These are phyloP conservation scores for Brachymystax lenok DNA, from an alignment of 2,797 vertebrate genomes.

Conservation along the genomic window DNA sequence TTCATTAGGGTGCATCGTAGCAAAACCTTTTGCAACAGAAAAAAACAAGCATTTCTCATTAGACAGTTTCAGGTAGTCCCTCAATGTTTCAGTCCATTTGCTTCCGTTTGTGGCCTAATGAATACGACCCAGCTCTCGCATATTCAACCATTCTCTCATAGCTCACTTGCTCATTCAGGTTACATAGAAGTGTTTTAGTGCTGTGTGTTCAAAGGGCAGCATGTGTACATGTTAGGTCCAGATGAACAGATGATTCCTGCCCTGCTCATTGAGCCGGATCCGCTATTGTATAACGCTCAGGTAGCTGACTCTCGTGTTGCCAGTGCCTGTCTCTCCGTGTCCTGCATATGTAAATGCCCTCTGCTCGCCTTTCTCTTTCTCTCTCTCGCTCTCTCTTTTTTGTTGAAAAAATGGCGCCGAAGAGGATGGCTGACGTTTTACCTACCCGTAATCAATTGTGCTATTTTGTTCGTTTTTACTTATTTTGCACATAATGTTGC, in stretches of 20 bases:
- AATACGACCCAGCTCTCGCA: neutral
- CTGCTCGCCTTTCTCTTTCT: constrained; percentile 23
- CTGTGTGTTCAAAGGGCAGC: constrained; percentile 2
- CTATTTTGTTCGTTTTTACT: too few relatives aligned
- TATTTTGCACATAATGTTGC: too few relatives aligned
- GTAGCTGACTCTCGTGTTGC: constrained; percentile 20
- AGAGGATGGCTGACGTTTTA: too few relatives aligned
- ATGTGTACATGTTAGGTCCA: constrained; percentile 3
- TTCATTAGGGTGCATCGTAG: neutral
- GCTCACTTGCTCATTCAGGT: constrained; percentile 2
- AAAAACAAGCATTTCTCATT: neutral
- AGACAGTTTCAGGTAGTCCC: neutral
- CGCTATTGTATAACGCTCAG: constrained; percentile 28
- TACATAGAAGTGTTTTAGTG: neutral
- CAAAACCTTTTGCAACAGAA: neutral
- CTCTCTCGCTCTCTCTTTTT: neutral
- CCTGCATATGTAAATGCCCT: constrained; percentile 50
- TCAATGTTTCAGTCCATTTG: neutral
- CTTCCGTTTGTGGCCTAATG: neutral
- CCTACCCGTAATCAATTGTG: too few relatives aligned
- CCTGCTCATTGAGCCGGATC: constrained; percentile 13
- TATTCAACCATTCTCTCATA: neutral
- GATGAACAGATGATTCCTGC: constrained; percentile 10
- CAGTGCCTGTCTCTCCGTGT: constrained; percentile 12
- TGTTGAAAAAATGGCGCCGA: too few relatives aligned